Conservation (phyloP, 2,888 invertebrate genomes). For the Sesamia inferens region DNA sequence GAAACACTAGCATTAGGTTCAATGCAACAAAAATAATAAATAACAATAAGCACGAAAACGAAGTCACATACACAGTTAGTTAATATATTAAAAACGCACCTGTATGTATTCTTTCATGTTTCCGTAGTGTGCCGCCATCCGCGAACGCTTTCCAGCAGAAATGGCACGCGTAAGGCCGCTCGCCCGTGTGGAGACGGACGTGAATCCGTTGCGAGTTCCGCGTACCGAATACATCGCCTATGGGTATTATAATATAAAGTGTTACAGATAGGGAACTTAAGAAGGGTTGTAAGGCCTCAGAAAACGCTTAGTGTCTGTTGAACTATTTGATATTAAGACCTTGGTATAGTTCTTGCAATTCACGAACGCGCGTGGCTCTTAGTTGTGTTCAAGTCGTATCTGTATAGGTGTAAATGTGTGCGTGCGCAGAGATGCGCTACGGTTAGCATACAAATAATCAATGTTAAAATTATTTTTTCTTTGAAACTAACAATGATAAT, state of each 20-base stretch:
- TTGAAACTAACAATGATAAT: too few relatives aligned
- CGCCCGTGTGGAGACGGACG: constrained; percentile 95
- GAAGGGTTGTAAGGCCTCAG: neutral
- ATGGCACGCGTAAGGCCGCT: constrained; percentile 95
- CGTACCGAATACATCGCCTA: constrained; percentile 95
- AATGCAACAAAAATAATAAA: neutral
- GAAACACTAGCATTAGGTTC: neutral
- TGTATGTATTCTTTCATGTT: constrained; percentile 96
- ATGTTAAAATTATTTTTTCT: too few relatives aligned
- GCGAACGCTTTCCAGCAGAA: constrained; percentile 97
- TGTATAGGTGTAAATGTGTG: too few relatives aligned
- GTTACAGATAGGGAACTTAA: neutral
- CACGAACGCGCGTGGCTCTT: too few relatives aligned
- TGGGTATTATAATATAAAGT: neutral
- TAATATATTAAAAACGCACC: constrained; percentile 76
- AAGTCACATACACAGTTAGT: neutral
- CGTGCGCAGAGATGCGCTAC: too few relatives aligned
- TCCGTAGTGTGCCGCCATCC: constrained; percentile 95
- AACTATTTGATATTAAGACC: too few relatives aligned
- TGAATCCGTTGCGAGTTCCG: constrained; percentile 96
- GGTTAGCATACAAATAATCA: too few relatives aligned
- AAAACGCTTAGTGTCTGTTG: too few relatives aligned
- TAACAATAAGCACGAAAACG: neutral
- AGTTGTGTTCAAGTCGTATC: too few relatives aligned
- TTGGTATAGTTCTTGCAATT: too few relatives aligned